Percentiles rank a stretch among this genome's conserved stretches.
Evolutionary conservation across 2,113 vertebrate species (phyloP).

Genomic region (Boleophthalmus pectinirostris): DNA sequence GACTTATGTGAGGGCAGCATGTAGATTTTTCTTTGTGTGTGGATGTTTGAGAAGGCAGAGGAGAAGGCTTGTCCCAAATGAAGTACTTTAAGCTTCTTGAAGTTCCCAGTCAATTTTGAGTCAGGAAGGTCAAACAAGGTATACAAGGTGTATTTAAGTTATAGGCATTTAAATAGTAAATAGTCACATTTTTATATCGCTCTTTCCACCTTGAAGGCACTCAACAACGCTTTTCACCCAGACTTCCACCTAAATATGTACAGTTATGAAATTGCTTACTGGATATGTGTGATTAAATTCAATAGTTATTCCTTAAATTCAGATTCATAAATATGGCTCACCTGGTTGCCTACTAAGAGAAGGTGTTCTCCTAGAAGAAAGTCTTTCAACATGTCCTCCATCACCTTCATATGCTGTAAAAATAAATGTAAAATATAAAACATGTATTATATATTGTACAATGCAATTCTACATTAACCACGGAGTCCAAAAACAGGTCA

Average conservation of each 20-base stretch:
- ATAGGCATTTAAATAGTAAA: not conserved
- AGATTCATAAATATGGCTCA: constrained; percentile 60
- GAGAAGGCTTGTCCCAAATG: constrained; percentile 12
- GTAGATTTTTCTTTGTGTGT: too few relatives aligned
- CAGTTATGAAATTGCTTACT: not conserved
- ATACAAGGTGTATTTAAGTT: not conserved
- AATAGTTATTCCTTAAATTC: not conserved
- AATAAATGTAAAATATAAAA: constrained; percentile 20
- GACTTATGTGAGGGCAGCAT: too few relatives aligned
- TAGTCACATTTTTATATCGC: too few relatives aligned
- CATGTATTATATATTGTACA: not conserved
- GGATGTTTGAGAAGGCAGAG: not conserved
- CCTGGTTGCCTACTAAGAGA: constrained; percentile 96
- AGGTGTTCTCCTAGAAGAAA: constrained; percentile 95
- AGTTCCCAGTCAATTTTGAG: not conserved
- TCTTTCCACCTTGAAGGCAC: too few relatives aligned
- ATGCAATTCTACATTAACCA: constrained; percentile 6
- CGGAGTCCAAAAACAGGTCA: constrained; percentile 70
- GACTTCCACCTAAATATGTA: not conserved
- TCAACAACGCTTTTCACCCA: not conserved
- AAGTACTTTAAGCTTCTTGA: constrained; percentile 20
- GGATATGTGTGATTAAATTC: not conserved
- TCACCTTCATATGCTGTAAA: constrained; percentile 90
- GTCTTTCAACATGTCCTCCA: constrained; percentile 99
- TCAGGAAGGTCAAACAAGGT: constrained; percentile 21